Conservation (phyloP, 1,140 invertebrate genomes). For the Pseudoatta argentina region DNA sequence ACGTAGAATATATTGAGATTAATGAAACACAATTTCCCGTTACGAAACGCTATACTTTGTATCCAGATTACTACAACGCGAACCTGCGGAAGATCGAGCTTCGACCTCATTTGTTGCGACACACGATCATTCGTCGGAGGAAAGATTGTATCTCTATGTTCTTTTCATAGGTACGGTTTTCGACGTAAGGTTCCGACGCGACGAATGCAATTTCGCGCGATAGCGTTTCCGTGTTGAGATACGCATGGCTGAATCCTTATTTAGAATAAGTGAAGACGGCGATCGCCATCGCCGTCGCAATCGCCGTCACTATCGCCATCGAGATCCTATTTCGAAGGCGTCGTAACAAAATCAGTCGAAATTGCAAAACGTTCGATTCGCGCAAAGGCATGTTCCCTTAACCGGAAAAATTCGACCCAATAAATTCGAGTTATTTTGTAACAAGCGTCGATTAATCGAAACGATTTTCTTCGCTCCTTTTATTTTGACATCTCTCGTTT, state of each 20-base stretch:
- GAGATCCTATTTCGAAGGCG: constrained; percentile 25
- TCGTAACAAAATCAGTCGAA: constrained; percentile 49
- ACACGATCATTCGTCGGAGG: not conserved
- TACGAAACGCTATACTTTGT: no score
- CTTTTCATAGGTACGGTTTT: constrained; percentile 15
- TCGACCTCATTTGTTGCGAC: constrained; percentile 21
- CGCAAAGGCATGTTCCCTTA: constrained; percentile 19
- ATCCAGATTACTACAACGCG: not conserved
- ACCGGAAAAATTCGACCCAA: constrained; percentile 28
- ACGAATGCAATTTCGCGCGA: constrained; percentile 55
- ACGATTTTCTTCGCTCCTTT: not conserved
- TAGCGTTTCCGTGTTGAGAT: constrained; percentile 41
- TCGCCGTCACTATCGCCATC: not conserved
- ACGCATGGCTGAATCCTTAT: constrained; percentile 50
- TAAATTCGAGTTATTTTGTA: constrained; percentile 22
- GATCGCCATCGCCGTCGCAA: constrained; percentile 2
- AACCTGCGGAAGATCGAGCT: not conserved
- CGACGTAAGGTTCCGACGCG: constrained; percentile 22
- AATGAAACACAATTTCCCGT: not conserved
- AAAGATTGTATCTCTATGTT: not conserved
- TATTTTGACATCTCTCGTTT: not conserved
- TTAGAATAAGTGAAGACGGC: constrained; percentile 41
- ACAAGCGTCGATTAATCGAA: constrained; percentile 35
- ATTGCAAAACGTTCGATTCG: constrained; percentile 1
- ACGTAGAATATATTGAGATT: not conserved